A percentile compares a stretch with the other conserved stretches of the same genome.
Conservation (phyloP, 2,113 vertebrate species). For the Callithrix jacchus region DNA sequence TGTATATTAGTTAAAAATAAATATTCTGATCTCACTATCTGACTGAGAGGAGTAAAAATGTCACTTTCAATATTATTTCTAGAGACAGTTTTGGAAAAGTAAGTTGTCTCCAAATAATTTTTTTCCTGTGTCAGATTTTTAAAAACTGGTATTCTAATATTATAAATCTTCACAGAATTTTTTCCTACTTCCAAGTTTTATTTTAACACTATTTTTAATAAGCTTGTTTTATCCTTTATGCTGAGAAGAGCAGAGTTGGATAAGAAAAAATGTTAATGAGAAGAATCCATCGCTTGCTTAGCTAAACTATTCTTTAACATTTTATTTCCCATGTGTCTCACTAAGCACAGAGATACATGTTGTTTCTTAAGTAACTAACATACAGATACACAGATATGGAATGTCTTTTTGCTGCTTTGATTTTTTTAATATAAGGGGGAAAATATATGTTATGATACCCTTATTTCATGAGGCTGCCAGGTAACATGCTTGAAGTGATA, state of each 20-base stretch:
- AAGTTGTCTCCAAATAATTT: not conserved
- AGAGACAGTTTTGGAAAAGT: not conserved
- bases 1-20: slow-evolving; percentile 55
- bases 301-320: not conserved
- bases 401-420: not conserved
- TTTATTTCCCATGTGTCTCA: not conserved
- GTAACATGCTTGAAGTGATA: not conserved
- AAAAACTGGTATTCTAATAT: not conserved
- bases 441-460: not conserved
- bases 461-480: not conserved
- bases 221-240: not conserved
- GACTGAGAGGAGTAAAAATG: not conserved
- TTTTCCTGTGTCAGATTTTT: not conserved
- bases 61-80: slow-evolving; percentile 25
- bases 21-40: slow-evolving; percentile 11
- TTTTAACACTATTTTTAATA: slow-evolving; percentile 51
- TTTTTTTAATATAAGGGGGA: not conserved
- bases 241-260: not conserved
- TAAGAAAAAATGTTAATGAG: not conserved
- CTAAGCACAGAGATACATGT: not conserved
- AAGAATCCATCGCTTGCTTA: not conserved
- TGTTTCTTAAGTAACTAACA: not conserved
- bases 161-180: not conserved
- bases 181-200: not conserved
- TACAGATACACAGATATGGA: not conserved